Evolutionary conservation across 1,140 invertebrate genomes (phyloP).

Genomic region (Geopemphigus sp.): DNA sequence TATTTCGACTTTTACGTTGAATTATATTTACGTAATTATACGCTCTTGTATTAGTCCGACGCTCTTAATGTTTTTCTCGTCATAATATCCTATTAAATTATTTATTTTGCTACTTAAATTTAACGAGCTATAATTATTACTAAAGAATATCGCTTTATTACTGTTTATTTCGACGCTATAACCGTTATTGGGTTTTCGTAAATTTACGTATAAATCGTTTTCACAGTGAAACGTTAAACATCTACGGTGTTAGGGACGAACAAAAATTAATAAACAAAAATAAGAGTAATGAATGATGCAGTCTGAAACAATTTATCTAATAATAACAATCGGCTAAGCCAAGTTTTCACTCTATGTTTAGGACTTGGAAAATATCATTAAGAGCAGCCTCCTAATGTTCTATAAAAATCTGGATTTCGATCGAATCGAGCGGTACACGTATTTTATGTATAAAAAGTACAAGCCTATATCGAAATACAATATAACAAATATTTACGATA

Average conservation of each 20-base stretch:
- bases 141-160: not conserved
- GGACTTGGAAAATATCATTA: not conserved
- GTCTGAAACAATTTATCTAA: constrained; percentile 30
- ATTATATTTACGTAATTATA: too few species aligned
- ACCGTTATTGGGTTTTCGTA: not conserved
- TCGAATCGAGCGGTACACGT: not conserved
- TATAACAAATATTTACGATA: too few species aligned
- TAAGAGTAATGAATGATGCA: constrained; percentile 17
- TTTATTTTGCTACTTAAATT: too few species aligned
- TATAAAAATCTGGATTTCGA: not conserved
- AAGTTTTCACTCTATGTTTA: constrained; percentile 17
- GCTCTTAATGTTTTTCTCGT: too few species aligned
- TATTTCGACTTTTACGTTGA: too few species aligned
- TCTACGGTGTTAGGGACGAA: not conserved
- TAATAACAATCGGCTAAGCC: constrained; percentile 31
- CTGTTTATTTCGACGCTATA: not conserved
- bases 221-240: not conserved
- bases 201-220: not conserved
- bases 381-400: not conserved
- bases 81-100: too few species aligned
- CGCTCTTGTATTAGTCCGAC: too few species aligned
- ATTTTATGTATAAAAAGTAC: not conserved
- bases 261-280: too few species aligned
- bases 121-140: too few species aligned
- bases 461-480: too few species aligned